Base-by-base conservation (phyloP, 2,888 invertebrate species). In the Heliconius sara region DNA sequence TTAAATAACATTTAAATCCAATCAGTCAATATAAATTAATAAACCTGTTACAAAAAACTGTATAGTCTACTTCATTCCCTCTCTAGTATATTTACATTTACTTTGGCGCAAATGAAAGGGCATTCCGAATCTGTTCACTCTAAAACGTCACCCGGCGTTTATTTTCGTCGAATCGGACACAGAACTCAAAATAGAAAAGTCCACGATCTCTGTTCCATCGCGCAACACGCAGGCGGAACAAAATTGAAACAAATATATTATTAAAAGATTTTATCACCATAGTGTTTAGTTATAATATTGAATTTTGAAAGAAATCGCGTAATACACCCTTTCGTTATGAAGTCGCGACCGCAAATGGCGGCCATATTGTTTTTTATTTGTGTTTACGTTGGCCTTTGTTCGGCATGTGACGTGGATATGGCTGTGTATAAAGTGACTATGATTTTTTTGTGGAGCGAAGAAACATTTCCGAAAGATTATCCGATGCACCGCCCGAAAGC, bases 401-500 rank as follows among this genome's bases (percentile, higher is more conserved):
- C 86, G 78, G 96, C 96, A 77, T 97, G 97, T 93, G 96, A 97
- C 84, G 96, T 97, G 80, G 97, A 97, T 90, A 96, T 98, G 87
- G 98, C 97, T 83, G 97, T 98, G 87, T 99, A 99, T 91, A 98
- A 97, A 92, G 97, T 98, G 90, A 97, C 97, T 84, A 93, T 99
- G 91, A 97, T 97, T 88, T 98, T 98, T 86, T 96, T 97, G 89
- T 99, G 99, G 99, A 97, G 97, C 86, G 96, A 97, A 86, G 97
- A 97, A 83, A 95, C 96, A 83, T 99, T 99, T 91, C 98, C 98
- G 22, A 98, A 98, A 90, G 98, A 98, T 92, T 99, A 98, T 91
- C 98, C 99, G 0, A 97, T 97, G 88, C 97, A 97, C 96, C 96
- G 98, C 86, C 98, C 98, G 13, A 97, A 97, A 79, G 98, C 99